Percentiles rank a stretch among this genome's conserved stretches.
These are phyloP conservation scores for Chymomyza procnemis DNA, from an alignment of 2,888 invertebrate genomes.

Conservation along the genomic window DNA sequence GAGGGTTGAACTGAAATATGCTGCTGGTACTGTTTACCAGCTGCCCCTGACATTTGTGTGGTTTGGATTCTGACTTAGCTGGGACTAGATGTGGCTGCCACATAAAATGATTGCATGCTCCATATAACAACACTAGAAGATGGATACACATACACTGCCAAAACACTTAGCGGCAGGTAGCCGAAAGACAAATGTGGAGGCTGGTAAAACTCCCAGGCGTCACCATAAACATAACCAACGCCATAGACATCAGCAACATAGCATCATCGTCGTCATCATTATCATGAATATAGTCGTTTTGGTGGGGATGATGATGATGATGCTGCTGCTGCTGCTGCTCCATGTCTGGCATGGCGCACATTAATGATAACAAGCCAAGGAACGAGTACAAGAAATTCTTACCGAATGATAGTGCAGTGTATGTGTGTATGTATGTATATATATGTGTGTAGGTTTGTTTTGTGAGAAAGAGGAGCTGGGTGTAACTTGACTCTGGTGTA, in stretches of 20 bases:
- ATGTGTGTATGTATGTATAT: not conserved
- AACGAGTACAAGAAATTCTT: constrained; percentile 17
- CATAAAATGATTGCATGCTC: constrained; percentile 70
- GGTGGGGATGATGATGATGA: constrained; percentile 18
- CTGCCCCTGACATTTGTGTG: constrained; percentile 66
- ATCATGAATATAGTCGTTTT: constrained; percentile 1
- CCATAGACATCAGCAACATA: constrained; percentile 33
- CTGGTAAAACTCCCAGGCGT: constrained; percentile 64
- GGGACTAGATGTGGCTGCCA: constrained; percentile 29
- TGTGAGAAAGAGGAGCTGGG: not conserved
- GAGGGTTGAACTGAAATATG: not conserved
- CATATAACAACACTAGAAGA: constrained; percentile 47
- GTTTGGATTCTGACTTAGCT: constrained; percentile 29
- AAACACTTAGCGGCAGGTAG: constrained; percentile 71
- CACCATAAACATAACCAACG: constrained; percentile 67
- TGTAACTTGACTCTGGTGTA: constrained; percentile 24
- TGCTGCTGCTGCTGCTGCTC: constrained; percentile 45
- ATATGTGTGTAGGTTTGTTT: constrained; percentile 26
- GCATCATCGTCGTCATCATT: constrained; percentile 18
- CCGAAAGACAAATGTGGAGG: constrained; percentile 48
- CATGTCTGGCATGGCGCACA: constrained; percentile 52
- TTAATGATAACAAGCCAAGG: constrained; percentile 61
- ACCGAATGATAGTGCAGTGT: not conserved
- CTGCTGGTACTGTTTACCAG: constrained; percentile 15
- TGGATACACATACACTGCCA: constrained; percentile 18